Evolutionary conservation across 1,140 invertebrate species (phyloP), one percentile per base, ranked within the genome.

Genomic region (Procambarus clarkii): DNA sequence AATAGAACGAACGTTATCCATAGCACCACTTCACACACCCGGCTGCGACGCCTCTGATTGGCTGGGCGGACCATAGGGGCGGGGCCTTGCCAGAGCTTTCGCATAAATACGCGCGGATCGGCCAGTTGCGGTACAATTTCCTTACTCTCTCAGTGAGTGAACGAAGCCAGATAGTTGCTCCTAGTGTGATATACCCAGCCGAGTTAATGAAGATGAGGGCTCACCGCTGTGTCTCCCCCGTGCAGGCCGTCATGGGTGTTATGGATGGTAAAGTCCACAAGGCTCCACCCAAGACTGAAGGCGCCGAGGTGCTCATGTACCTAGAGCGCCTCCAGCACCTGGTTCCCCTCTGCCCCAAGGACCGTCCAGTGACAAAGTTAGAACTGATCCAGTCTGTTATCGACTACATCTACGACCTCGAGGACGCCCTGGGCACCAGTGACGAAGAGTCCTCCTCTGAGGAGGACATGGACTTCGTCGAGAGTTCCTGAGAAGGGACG

Each of bases 301-400:
- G 82, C 24, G 85, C 91, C 15, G 85, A 87, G 44, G 81, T 92
- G 34, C 79, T 88, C 34, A 60, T 88, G 76, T 92, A 92, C 71
- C 60, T 92, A 81, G 91, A 92, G 44, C 86, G 86, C 69, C 93
- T 95, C 60, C 96, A 97, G 93, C 97, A 98, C 94, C 95, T 99
- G 83, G 95, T 96, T 13, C 95, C 95, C 0, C 94, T 95, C 54
- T 94, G 95, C 86, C 95, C 95, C 91, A 94, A 94, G 86, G 94
- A 94, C 84, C 94, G 94, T 81, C 95, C 95, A 92, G 93, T 96
- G 50, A 98, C 98, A 44, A 98, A 98, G 94, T 95, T 99, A 94
- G 98, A 99, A 95, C 97, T 99, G 69, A 98, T 99, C 85, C 98
- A 99, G 94, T 96, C 98, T 94, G 98, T 99, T n/a, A 99, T 99